Evolutionary conservation across 2,113 vertebrate species (phyloP), one percentile per base, ranked within the genome.

Genomic region (Xenus cinereus): DNA sequence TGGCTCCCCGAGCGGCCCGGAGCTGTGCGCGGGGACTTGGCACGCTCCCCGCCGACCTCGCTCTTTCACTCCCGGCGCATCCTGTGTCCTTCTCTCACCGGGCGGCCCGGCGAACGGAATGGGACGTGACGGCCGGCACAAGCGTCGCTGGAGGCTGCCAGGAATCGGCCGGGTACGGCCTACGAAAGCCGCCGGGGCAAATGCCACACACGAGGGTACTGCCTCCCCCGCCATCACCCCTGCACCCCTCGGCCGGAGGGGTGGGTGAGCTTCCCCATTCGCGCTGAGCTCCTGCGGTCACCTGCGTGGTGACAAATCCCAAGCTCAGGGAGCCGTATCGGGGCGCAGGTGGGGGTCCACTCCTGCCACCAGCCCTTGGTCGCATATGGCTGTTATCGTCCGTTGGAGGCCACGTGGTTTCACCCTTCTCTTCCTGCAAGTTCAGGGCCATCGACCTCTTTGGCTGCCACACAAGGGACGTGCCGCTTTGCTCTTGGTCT

Each of bases 91-190:
- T 97, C 98, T 98, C 97, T 98, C 98, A 98, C 97, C 96, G 98
- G 98, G 98, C 98, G 94, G 97, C 98, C 97, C 95, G 91, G 97
- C 91, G 82, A 97, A 97, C 94, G 88, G 98, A 97, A 97, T 98
- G 98, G 98, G 98, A 98, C 98, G 98, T 98, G 98, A 98, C 98
- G 81, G 97, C 96, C 98, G 87, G 98, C 98, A 98, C 98, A 98
- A 97, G 97, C 98, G 24, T 96, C 33, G 91, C 93, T 84, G 46
- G 17, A 63, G 68, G 97, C 98, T 98, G 98, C 98, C 98, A 98
- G 98, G 97, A 98, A 96, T 79, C 67, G 75, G 96, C 96, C 12
- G 98, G 98, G 98, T 97, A 98, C 72, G 37, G 97, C 96, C 97
- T 84, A 88, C 53, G 11, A 87, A 90, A 87, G 97, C 93, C 32